Base-by-base conservation (phyloP, 2,888 invertebrate genomes). In the Ichneumon xanthorius region DNA sequence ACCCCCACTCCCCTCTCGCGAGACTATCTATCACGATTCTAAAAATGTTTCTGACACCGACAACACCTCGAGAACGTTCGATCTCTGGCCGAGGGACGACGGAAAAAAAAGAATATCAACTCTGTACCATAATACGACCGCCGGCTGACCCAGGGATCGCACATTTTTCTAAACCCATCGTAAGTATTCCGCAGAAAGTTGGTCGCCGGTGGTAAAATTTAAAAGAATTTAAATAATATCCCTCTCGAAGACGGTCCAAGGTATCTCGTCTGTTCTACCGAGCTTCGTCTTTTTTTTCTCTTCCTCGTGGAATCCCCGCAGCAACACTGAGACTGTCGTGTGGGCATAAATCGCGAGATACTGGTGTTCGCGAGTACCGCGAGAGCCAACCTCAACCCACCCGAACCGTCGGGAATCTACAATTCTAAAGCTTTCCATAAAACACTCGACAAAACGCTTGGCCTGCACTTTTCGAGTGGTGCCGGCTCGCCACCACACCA, bases 391-490 rank as follows among this genome's bases (percentile, higher is more conserved):
- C 76, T 67, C 71, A 30, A 77, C 48, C 72, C 81, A 45, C 76
- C 72, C 77, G 55, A 75, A 85, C 87, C 88, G 88, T 87, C 85
- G 89, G 86, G 90, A 92, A 94, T 94, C 93, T 94, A 93, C 94
- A 94, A 94, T 94, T 94, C 94, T 93, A 93, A 93, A 93, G 92
- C 92, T 91, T 93, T 93, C 92, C 93, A 92, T 93, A 93, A 93
- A 93, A 93, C 93, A 93, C 93, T 94, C 93, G 92, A 93, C 91
- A 90, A 93, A 94, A 93, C 89, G 94, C 94, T 92, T 90, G 89
- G 91, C 88, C 90, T 93, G 94, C 94, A 93, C 91, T 93, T 94
- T 93, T 94, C 91, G 90, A 93, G 93, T 91, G 92, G 89, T 88
- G 84, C 89, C 89, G 80, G 84, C 81, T 72, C 75, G 72, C 73